Evolutionary conservation across 2,113 vertebrate species (phyloP).

Genomic region (Ascaphus truei): DNA sequence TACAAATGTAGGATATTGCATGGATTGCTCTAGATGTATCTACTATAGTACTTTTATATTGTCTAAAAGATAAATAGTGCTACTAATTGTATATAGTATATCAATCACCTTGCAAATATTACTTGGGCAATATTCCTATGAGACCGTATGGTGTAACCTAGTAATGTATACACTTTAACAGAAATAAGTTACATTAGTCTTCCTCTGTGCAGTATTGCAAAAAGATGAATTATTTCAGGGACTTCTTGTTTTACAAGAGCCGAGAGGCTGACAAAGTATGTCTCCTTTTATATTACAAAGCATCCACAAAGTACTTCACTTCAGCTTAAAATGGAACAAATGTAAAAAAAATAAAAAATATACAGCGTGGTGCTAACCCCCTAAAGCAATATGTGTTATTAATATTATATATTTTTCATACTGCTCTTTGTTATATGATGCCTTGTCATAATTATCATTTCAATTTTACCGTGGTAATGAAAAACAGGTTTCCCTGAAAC

Average conservation of each 20-base stretch:
- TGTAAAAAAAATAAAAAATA: background rate
- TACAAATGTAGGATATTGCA: no score
- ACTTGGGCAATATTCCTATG: no score
- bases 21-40: no score
- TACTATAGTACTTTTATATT: no score
- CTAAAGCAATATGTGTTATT: background rate
- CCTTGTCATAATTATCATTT: background rate
- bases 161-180: no score
- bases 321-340: background rate
- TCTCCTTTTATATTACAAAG: background rate
- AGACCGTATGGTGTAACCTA: no score
- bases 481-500: slow-evolving; percentile 10
- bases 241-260: no score
- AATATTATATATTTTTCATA: background rate
- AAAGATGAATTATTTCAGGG: no score
- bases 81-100: no score
- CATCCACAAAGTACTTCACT: background rate
- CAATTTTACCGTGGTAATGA: background rate
- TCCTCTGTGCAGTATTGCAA: background rate
- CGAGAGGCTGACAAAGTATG: no score
- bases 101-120: no score
- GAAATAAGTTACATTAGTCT: background rate
- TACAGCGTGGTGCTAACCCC: background rate
- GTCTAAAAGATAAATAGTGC: no score
- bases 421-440: background rate